Conservation (phyloP, 92 coral and sea anemone genomes). For the Zoanthus sansibaricus region DNA sequence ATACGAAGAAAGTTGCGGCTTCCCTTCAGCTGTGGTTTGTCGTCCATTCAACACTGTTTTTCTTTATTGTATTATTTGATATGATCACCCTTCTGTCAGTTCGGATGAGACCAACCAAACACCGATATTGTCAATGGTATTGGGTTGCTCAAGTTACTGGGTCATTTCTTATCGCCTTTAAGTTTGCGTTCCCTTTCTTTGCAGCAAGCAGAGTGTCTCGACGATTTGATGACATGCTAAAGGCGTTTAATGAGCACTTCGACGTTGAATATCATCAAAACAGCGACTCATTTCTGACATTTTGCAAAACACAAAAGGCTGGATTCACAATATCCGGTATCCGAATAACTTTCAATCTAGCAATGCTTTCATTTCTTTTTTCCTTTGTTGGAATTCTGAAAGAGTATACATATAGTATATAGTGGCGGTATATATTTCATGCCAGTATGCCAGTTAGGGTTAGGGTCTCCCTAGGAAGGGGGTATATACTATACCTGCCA, state of each 20-base stretch:
- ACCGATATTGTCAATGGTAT: background rate
- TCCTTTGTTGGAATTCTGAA: slow-evolving; percentile 62
- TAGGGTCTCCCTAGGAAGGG: no score
- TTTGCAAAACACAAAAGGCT: slow-evolving; percentile 62
- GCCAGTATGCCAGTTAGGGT: no score
- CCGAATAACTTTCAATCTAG: no score
- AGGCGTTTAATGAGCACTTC: slow-evolving; percentile 47
- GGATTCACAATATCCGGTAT: slow-evolving; percentile 64
- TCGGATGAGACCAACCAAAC: slow-evolving; percentile 21
- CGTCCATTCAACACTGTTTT: no score
- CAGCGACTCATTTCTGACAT: slow-evolving; percentile 61
- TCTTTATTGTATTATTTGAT: no score
- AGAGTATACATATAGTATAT: no score
- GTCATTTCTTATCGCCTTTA: no score
- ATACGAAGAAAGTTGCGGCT: slow-evolving; percentile 57
- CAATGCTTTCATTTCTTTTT: slow-evolving; percentile 60
- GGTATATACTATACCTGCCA: no score
- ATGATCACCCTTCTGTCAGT: slow-evolving; percentile 45
- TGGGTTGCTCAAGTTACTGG: slow-evolving; percentile 48
- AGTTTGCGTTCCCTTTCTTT: slow-evolving; percentile 69
- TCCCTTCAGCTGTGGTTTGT: no score
- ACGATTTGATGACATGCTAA: slow-evolving; percentile 61
- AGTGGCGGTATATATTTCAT: no score
- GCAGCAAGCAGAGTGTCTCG: slow-evolving; percentile 71
- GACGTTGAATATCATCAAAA: slow-evolving; percentile 46